phyloP scores from a whole-genome alignment of 2,797 vertebrate species.

The Spinus pinus region DNA sequence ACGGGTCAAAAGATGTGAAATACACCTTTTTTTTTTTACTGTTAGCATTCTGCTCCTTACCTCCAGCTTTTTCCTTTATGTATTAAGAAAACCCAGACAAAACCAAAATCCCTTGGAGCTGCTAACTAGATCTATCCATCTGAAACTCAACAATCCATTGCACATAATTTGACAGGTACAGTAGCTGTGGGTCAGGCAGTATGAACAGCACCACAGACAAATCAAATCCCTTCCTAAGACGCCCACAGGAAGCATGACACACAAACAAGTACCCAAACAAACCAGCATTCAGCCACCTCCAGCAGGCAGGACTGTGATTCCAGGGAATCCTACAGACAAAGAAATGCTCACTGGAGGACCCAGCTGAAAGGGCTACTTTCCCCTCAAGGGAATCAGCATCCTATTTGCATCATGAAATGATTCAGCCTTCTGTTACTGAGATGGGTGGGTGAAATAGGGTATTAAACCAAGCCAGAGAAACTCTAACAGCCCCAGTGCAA shows the following conservation, averaged over 20 bases:
- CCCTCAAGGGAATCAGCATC: neutral
- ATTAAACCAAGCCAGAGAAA: neutral
- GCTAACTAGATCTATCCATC: neutral
- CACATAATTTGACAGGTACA: neutral
- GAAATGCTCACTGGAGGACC: neutral
- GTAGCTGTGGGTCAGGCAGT: neutral
- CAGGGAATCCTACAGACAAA: neutral
- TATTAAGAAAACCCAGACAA: neutral
- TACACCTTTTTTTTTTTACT: neutral
- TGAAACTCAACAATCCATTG: neutral
- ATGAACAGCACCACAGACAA: neutral
- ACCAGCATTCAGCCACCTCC: neutral
- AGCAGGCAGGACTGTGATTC: neutral
- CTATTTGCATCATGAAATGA: neutral
- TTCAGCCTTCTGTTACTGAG: neutral
- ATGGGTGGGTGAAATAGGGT: neutral
- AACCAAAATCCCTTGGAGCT: neutral
- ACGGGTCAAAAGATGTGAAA: neutral
- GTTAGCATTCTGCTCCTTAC: neutral
- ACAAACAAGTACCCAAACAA: neutral
- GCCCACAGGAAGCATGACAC: neutral
- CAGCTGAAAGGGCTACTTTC: neutral
- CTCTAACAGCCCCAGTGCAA: neutral
- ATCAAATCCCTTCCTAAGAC: neutral
- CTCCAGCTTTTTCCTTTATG: neutral